Percentiles rank a stretch among this genome's conserved stretches.
Evolutionary conservation across 2,113 vertebrate genomes (phyloP).

Genomic region (Cottus gobio): DNA sequence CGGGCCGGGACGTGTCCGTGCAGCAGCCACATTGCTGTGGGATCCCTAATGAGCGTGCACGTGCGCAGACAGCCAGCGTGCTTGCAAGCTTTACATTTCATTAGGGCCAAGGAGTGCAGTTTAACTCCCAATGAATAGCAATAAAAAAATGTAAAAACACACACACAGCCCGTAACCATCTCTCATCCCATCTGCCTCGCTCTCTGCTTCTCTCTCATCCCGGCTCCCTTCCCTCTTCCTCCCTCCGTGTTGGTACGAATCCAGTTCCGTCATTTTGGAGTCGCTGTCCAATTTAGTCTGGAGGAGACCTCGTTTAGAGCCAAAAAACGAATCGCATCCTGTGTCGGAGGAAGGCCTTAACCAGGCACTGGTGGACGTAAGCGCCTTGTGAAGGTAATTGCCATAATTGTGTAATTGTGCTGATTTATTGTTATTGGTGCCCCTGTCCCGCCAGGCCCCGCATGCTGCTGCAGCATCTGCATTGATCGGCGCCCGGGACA

Average conservation of each 20-base stretch:
- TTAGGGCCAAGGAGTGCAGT: conserved; percentile 73
- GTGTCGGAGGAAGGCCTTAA: not conserved
- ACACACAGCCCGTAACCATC: conserved; percentile 55
- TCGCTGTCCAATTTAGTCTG: conserved; percentile 27
- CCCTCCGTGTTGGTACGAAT: conserved; percentile 29
- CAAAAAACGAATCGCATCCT: conserved; percentile 28
- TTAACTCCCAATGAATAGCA: conserved; percentile 79
- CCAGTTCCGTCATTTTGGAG: conserved; percentile 30
- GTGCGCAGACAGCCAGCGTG: conserved; percentile 63
- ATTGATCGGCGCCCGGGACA: conserved; percentile 66
- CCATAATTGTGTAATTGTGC: conserved; percentile 5
- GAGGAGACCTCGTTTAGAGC: conserved; percentile 1
- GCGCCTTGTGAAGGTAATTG: conserved; percentile 25
- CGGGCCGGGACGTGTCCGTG: conserved; percentile 47
- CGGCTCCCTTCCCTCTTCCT: conserved; percentile 1
- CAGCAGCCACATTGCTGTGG: conserved; percentile 37
- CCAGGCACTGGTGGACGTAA: not conserved
- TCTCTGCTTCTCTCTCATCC: conserved; percentile 31
- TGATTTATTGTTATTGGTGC: conserved; percentile 61
- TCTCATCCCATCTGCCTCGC: conserved; percentile 35
- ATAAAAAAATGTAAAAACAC: conserved; percentile 56
- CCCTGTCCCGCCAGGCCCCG: conserved; percentile 36
- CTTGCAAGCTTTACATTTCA: conserved; percentile 78
- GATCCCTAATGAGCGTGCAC: conserved; percentile 68
- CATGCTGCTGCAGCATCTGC: conserved; percentile 55